Conservation (phyloP, 2,797 vertebrate species). For the Adelosebastes latens region DNA sequence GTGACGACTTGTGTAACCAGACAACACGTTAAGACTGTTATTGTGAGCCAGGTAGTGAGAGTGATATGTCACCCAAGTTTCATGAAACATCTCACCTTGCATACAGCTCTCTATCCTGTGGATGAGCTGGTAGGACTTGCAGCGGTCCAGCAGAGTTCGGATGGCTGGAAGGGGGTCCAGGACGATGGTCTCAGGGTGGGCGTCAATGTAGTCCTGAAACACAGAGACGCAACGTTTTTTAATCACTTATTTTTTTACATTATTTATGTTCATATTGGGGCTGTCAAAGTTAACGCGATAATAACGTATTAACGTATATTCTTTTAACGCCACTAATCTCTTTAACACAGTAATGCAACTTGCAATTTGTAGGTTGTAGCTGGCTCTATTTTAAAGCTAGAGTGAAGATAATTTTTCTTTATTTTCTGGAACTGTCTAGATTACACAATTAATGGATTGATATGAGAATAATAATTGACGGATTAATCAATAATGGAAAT, state of each 20-base stretch:
- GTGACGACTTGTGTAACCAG: background rate
- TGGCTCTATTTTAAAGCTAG: too few relatives aligned
- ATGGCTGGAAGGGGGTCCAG: constrained; percentile 97
- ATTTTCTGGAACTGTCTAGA: background rate
- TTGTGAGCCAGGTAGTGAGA: background rate
- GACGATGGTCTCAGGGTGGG: constrained; percentile 95
- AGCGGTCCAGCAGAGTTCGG: constrained; percentile 94
- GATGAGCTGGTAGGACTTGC: constrained; percentile 96
- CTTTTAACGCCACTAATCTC: too few relatives aligned
- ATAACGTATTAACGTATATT: too few relatives aligned
- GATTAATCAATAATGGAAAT: background rate
- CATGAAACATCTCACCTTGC: constrained; percentile 84
- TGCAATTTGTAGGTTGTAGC: too few relatives aligned
- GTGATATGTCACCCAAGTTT: background rate
- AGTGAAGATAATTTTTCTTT: background rate
- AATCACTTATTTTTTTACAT: background rate
- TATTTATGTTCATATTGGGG: background rate
- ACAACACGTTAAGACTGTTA: background rate
- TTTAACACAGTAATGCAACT: too few relatives aligned
- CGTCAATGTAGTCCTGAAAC: constrained; percentile 94
- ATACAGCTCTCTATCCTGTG: constrained; percentile 94
- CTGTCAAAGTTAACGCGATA: too few relatives aligned
- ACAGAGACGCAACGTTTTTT: constrained; percentile 7
- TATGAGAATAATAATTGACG: background rate
- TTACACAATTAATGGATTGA: background rate